These are phyloP conservation scores for Peromyscus leucopus DNA, from an alignment of 2,113 vertebrate genomes.

Conservation along the genomic window DNA sequence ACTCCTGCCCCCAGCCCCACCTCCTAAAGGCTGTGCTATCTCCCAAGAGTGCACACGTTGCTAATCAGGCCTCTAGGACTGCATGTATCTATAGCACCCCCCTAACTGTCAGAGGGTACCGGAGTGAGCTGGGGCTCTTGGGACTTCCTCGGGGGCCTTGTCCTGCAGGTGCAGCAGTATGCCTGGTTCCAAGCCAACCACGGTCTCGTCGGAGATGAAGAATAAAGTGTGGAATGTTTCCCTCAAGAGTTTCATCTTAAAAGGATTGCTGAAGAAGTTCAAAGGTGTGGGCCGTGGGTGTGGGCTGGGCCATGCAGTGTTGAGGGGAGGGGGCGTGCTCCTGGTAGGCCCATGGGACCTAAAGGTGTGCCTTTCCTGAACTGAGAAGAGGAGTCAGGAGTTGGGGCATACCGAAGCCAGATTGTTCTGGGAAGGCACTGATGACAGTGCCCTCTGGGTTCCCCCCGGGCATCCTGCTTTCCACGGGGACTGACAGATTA, in stretches of 20 bases:
- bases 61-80: not conserved
- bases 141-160: conserved; percentile 17
- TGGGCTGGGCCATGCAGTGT: not conserved
- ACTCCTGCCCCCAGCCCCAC: not conserved
- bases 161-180: conserved; percentile 75
- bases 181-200: conserved; percentile 77
- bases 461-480: not conserved
- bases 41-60: not conserved
- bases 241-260: conserved; percentile 82
- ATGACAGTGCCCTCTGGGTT: not conserved
- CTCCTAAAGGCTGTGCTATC: not conserved
- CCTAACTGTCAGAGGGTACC: not conserved
- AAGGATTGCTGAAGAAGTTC: conserved; percentile 83
- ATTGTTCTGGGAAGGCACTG: not conserved
- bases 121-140: not conserved
- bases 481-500: not conserved
- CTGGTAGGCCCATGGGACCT: not conserved
- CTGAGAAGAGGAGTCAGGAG: not conserved
- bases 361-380: conserved; percentile 6
- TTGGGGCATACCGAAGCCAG: not conserved
- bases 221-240: conserved; percentile 84
- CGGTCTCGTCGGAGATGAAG: conserved; percentile 83
- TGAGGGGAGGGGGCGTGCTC: not conserved
- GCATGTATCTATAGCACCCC: not conserved
- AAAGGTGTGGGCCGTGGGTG: conserved; percentile 67